phyloP scores from a whole-genome alignment of 23 tunicate species.

The Halocynthia roretzi region DNA sequence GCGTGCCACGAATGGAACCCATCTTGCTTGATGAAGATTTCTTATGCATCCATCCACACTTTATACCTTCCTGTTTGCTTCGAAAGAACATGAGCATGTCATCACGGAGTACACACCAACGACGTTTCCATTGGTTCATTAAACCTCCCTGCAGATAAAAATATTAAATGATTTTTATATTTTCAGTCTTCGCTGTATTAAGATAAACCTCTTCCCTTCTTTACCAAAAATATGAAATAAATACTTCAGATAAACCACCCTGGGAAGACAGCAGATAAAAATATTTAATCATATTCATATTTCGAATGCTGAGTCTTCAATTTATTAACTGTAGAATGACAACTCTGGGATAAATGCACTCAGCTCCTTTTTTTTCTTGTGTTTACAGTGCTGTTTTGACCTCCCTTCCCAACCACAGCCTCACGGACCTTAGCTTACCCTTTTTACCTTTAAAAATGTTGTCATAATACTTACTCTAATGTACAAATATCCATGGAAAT shows the following conservation, averaged over 20 bases:
- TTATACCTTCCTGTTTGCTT: conserved; percentile 80
- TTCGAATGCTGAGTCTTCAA: too few relatives aligned
- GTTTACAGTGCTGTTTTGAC: too few relatives aligned
- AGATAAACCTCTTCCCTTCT: neutral
- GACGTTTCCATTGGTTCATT: conserved; percentile 80
- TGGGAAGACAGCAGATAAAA: too few relatives aligned
- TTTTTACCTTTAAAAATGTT: neutral
- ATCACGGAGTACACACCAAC: conserved; percentile 87
- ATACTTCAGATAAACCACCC: too few relatives aligned
- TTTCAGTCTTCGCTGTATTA: neutral
- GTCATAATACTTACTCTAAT: conserved; percentile 34
- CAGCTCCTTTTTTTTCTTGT: too few relatives aligned
- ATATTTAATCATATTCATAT: too few relatives aligned
- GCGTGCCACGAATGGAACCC: conserved; percentile 74
- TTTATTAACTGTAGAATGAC: too few relatives aligned
- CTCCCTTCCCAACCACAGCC: too few relatives aligned
- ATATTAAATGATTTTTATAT: neutral
- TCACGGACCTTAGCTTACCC: too few relatives aligned
- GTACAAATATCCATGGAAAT: conserved; percentile 68
- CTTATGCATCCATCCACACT: conserved; percentile 80
- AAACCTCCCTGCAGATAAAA: conserved; percentile 60
- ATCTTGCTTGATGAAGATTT: conserved; percentile 34
- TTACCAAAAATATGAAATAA: neutral
- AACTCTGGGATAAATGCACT: too few relatives aligned
- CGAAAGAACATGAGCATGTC: conserved; percentile 87